Conservation (phyloP, 2,113 vertebrate genomes). For the Sus scrofa region T2T-Sscrofa CM000830.6:47578001-47578500, state of each 20-base stretch:
- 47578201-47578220: constrained; percentile 32
- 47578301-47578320: neutral
- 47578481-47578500: neutral
- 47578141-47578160: neutral
- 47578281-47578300: neutral
- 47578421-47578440: constrained; percentile 48
- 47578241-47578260: neutral
- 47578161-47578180: neutral
- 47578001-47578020: neutral
- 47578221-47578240: neutral
- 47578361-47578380: neutral
- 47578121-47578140: constrained; percentile 28
- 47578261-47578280: neutral
- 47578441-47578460: constrained; percentile 40
- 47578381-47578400: neutral
- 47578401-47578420: neutral
- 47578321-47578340: neutral
- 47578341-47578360: constrained; percentile 1
- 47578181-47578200: neutral
- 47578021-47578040: neutral
- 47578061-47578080: neutral
- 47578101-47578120: constrained; percentile 17
- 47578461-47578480: neutral
- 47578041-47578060: neutral
- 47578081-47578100: neutral